Percentiles rank a stretch among this genome's conserved stretches.
These are phyloP conservation scores for Selene dorsalis DNA, from an alignment of 2,797 vertebrate genomes.

Conservation along the genomic window DNA sequence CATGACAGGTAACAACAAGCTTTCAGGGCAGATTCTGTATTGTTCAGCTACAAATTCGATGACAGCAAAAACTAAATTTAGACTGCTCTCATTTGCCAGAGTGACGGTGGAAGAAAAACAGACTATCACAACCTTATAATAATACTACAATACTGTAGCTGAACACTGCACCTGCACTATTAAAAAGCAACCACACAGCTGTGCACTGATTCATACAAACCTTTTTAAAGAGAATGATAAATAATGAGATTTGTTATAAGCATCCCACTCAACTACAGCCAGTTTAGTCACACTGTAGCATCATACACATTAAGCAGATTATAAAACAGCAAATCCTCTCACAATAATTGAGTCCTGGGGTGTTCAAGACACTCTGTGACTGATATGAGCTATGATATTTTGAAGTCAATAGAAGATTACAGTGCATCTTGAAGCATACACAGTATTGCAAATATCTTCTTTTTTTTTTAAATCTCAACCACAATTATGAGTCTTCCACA, in stretches of 20 bases:
- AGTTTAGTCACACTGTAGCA: conserved; percentile 20
- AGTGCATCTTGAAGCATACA: background rate
- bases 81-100: background rate
- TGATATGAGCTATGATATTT: background rate
- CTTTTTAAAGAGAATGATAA: background rate
- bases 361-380: background rate
- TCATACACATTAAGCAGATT: background rate
- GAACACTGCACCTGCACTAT: background rate
- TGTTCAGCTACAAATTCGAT: background rate
- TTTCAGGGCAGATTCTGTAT: background rate
- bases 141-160: background rate
- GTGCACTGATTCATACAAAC: conserved; percentile 4
- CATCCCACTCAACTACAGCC: background rate
- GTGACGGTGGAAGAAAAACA: background rate
- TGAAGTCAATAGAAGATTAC: background rate
- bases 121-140: background rate
- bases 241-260: conserved; percentile 7
- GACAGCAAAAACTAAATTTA: conserved; percentile 2
- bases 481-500: background rate
- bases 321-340: background rate
- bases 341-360: background rate
- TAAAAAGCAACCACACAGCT: conserved; percentile 11
- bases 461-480: background rate
- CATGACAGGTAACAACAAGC: conserved; percentile 3
- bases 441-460: background rate